These are phyloP conservation scores for Tachina lurida DNA, from an alignment of 2,888 invertebrate species.

Conservation along the genomic window DNA sequence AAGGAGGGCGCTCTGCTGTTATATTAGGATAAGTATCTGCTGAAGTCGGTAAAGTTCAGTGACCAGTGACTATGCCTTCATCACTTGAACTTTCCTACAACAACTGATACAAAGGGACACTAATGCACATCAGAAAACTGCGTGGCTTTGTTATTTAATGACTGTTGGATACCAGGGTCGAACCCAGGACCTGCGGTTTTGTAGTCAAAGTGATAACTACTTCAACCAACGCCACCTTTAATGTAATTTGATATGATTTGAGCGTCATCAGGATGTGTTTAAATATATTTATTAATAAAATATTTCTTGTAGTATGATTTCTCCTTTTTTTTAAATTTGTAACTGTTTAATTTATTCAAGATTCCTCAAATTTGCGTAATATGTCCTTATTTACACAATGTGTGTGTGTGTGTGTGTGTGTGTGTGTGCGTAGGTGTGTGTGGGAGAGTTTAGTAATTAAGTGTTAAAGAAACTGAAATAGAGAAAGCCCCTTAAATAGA, in stretches of 20 bases:
- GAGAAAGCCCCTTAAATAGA: slow-evolving; percentile 38
- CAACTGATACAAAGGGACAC: no score
- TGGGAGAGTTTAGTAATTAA: slow-evolving; percentile 32
- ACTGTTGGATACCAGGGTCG: no score
- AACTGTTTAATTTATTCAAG: slow-evolving; percentile 41
- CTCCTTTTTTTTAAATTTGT: slow-evolving; percentile 36
- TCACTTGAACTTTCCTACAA: no score
- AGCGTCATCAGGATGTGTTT: slow-evolving; percentile 57
- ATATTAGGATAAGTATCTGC: no score
- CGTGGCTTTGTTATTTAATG: no score
- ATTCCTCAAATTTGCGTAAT: slow-evolving; percentile 14
- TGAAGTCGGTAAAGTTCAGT: no score
- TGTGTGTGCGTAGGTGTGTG: background rate
- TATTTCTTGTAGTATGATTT: slow-evolving; percentile 42
- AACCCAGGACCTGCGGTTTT: no score
- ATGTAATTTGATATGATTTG: slow-evolving; percentile 25
- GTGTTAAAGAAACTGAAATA: slow-evolving; percentile 47
- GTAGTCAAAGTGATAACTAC: no score
- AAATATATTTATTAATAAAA: slow-evolving; percentile 60
- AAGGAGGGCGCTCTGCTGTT: no score
- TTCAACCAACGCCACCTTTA: no score
- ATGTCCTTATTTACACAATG: background rate
- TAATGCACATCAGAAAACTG: no score
- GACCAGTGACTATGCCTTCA: no score
- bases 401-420: background rate